Evolutionary conservation across 30 jellyfish, hydroid and myxozoan species (phyloP), one percentile per base, ranked within the genome.

Genomic region (Cassiopea xamachana): DNA sequence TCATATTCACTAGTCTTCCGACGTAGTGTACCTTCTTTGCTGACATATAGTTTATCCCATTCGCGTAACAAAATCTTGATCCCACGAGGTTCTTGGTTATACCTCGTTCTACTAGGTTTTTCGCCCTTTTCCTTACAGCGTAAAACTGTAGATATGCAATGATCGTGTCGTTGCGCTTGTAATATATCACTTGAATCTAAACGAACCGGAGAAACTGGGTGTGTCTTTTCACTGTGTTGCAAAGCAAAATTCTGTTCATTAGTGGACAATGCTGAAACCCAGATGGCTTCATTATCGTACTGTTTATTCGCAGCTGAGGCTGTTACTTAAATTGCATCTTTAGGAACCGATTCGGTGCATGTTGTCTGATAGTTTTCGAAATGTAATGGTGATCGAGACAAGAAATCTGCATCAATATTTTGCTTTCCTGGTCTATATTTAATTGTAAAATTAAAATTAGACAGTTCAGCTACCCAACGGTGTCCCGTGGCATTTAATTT

Each of bases 401-500:
- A 83, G n/a, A 61, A 75, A 61, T 87, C 94, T 47, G 92, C 92
- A 69, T 84, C 92, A 6, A 17, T 60, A 84, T 84, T 84, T 18
- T 51, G 76, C 19, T 48, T 84, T 7, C 75, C 93, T 47, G 94
- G 94, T 10, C 94, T 6, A 75, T 87, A 87, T 47, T 87, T 87
- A 45, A 87, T 70, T 5, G 89, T 48, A 61, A 87, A 86, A 46
- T 62, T 55, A 51, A 75, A 87, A 58, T 87, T 47, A 17, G 94
- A 81, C 3, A 87, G 62, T 7, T 77, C 90, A 2, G 82, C 27
- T 2, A 87, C 94, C 94, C 94, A 75, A 46, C 94, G 84, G 44
- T 75, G 83, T 58, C 94, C 89, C 7, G 94, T 76, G 2, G 94
- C 94, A 87, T 75, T 87, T 51, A 87, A 71, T 48, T 87, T 87